Evolutionary conservation across 1,140 invertebrate genomes (phyloP).

Genomic region (Calliphora vicina): DNA sequence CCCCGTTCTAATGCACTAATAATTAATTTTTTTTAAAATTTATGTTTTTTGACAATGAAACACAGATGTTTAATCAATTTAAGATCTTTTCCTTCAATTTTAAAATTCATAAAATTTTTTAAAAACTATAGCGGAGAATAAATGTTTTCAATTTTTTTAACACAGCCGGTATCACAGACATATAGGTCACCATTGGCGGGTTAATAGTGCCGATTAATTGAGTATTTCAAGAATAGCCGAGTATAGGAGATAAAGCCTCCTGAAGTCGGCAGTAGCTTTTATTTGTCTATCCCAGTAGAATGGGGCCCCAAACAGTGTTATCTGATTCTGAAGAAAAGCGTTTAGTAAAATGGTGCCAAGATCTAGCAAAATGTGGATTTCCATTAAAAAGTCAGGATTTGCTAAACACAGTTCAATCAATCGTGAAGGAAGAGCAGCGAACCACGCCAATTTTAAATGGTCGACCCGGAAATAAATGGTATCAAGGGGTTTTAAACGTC

Average conservation of each 20-base stretch:
- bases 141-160: no score
- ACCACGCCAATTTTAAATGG: conserved; percentile 21
- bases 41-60: no score
- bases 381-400: conserved; percentile 15
- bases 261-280: not conserved
- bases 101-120: no score
- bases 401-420: conserved; percentile 24
- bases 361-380: conserved; percentile 26
- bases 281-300: not conserved
- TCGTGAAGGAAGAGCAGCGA: not conserved
- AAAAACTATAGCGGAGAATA: no score
- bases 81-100: no score
- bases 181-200: no score
- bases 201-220: no score
- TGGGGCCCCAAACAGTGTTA: not conserved
- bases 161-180: no score
- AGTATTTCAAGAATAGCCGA: no score
- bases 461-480: conserved; percentile 48
- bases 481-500: conserved; percentile 47
- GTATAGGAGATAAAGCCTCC: not conserved
- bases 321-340: conserved; percentile 1
- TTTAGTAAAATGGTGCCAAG: conserved; percentile 15
- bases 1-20: no score
- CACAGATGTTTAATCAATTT: no score
- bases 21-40: no score